Base-by-base conservation (phyloP, 2,888 invertebrate species). In the Pollenia griseotomentosa region DNA sequence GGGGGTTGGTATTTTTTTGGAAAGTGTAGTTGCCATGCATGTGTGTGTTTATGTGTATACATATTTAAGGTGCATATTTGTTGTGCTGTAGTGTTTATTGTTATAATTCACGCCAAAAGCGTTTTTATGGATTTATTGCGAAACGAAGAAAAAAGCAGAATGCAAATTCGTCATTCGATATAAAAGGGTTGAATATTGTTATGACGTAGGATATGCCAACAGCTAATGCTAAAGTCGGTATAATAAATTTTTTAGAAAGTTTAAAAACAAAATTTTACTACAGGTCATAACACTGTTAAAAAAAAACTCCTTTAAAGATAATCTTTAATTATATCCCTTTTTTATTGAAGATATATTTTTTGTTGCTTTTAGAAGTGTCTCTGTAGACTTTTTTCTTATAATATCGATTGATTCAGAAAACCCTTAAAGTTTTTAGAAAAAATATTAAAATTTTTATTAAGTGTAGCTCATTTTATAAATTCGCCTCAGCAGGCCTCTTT, bases 61-160 rank as follows among this genome's bases (percentile, higher is more conserved):
- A 11, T 6, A 33, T 59, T 9, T 68, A 33, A 44, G 8, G 33
- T 42, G 51, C 33, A 33, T 66, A 48, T 57, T 65, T 59, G 53
- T 74, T 74, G 51, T 73, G 11, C 40, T 74, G 66, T 74, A 74
- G 74, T 82, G 78, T 79, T 87, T 84, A 80, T 88, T 88, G 83
- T 85, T 83, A 83, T 80, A 85, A 83, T 88, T 85, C 85, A 85
- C 85, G 85, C 88, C 85, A 88, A 83, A 73, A 83, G 87, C 85
- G 77, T 77, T 88, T 79, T 77, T 79, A 85, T 88, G 74, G 66
- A 66, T 70, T 81, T 55, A 23, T 71, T 59, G 44, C 19, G 48
- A 74, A 48, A 53, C 11, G n/a, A 9, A 33, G 8, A 46, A 51
- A 74, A 51, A 46, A 14, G 65, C 33, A 44, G n/a, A 63, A 68